Evolutionary conservation across 1,140 invertebrate species (phyloP).

Genomic region (Drosophila willistoni): DNA sequence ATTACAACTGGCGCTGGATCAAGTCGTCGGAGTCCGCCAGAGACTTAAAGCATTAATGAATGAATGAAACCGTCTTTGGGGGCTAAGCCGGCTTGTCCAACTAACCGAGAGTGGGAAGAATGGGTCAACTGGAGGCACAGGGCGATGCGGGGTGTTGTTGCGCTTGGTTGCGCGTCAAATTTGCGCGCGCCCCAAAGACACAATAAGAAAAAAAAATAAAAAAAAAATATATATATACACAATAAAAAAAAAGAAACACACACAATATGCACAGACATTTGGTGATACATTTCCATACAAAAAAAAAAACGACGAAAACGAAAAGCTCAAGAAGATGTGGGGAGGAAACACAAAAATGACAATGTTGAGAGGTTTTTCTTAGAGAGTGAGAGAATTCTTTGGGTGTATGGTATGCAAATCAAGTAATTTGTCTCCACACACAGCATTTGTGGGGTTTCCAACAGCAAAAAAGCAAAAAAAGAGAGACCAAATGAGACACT

Average conservation of each 20-base stretch:
- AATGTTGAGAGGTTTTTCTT: conserved; percentile 72
- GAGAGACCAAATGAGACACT: conserved; percentile 9
- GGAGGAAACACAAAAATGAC: conserved; percentile 58
- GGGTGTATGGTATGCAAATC: conserved; percentile 64
- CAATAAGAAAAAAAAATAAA: conserved; percentile 23
- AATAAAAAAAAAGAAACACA: not conserved
- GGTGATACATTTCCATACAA: conserved; percentile 75
- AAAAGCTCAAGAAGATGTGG: conserved; percentile 22
- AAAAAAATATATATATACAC: not conserved
- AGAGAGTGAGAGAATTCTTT: conserved; percentile 5
- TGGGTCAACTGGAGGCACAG: conserved; percentile 31
- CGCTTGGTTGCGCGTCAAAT: conserved; percentile 70
- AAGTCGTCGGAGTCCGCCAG: conserved; percentile 22
- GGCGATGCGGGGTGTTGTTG: conserved; percentile 47
- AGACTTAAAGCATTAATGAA: conserved; percentile 67
- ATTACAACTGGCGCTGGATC: conserved; percentile 54
- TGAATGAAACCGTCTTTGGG: conserved; percentile 58
- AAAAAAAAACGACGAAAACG: conserved; percentile 7
- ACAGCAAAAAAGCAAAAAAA: conserved; percentile 26
- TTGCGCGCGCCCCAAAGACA: conserved; percentile 46
- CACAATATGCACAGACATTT: conserved; percentile 18
- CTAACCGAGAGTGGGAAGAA: conserved; percentile 25
- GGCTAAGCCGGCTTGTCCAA: conserved; percentile 54
- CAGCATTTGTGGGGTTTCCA: conserved; percentile 58
- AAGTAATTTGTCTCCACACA: conserved; percentile 72